Evolutionary conservation across 2,888 invertebrate species (phyloP).

Genomic region (Acleris laterana): DNA sequence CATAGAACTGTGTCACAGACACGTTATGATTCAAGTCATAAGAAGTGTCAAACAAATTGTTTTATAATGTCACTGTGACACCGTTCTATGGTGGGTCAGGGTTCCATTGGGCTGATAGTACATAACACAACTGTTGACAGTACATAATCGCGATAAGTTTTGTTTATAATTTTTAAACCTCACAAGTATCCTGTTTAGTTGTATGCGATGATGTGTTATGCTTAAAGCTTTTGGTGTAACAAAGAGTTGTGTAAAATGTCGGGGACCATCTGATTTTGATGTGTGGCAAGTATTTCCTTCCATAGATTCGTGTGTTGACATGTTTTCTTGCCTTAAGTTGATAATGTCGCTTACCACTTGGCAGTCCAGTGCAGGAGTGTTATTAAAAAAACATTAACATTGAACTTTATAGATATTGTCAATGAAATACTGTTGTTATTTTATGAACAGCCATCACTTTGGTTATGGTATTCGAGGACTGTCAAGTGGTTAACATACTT

Average conservation of each 20-base stretch:
- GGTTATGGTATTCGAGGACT: too few relatives aligned
- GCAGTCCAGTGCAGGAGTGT: too few relatives aligned
- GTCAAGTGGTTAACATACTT: too few relatives aligned
- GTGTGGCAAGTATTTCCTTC: slow-evolving; percentile 31
- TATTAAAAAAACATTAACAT: too few relatives aligned
- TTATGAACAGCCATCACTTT: slow-evolving; percentile 17
- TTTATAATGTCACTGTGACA: too few relatives aligned
- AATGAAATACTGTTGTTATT: slow-evolving; percentile 40
- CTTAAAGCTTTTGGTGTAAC: slow-evolving; percentile 53
- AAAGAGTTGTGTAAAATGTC: slow-evolving; percentile 38
- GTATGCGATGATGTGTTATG: slow-evolving; percentile 41
- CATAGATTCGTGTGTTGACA: slow-evolving; percentile 9
- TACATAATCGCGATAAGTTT: slow-evolving; percentile 7
- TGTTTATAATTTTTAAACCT: slow-evolving; percentile 31
- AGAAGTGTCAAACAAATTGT: too few relatives aligned
- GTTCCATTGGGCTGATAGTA: too few relatives aligned
- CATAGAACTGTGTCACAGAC: too few relatives aligned
- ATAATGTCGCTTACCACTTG: not conserved
- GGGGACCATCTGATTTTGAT: slow-evolving; percentile 59
- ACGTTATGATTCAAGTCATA: too few relatives aligned
- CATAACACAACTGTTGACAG: not conserved
- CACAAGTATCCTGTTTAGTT: slow-evolving; percentile 30
- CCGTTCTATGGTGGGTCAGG: too few relatives aligned
- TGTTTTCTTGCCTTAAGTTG: slow-evolving; percentile 16
- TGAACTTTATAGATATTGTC: not conserved